A percentile compares a stretch with the other conserved stretches of the same genome.
These are phyloP conservation scores for Pristionchus mayeri DNA, from an alignment of 2,888 invertebrate genomes.

Conservation along the genomic window DNA sequence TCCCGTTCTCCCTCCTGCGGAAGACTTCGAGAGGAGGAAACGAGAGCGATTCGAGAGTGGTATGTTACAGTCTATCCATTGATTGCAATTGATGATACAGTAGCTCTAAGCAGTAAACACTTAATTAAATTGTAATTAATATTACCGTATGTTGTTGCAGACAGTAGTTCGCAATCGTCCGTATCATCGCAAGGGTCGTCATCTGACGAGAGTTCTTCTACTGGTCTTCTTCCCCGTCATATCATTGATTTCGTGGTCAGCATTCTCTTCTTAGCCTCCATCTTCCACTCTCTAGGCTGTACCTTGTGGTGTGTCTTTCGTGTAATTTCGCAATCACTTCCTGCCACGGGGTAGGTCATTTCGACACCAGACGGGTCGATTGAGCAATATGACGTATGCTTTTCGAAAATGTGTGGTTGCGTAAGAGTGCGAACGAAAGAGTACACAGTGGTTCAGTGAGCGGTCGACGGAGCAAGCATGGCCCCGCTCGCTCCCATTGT, in stretches of 20 bases:
- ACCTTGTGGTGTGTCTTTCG: constrained; percentile 20
- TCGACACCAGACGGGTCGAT: constrained; percentile 36
- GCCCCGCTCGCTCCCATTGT: background rate
- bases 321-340: constrained; percentile 24
- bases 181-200: background rate
- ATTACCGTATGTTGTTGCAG: background rate
- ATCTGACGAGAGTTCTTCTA: constrained; percentile 23
- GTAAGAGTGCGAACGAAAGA: constrained; percentile 1
- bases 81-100: background rate
- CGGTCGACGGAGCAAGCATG: background rate
- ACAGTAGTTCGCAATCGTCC: constrained; percentile 37
- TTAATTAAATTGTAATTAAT: no score
- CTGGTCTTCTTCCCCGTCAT: background rate
- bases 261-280: background rate
- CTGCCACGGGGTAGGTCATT: constrained; percentile 17
- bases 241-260: constrained; percentile 21
- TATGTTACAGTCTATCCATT: background rate
- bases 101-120: background rate
- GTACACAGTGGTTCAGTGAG: constrained; percentile 33
- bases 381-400: constrained; percentile 33
- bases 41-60: constrained; percentile 40
- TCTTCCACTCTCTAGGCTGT: background rate
- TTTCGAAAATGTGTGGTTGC: constrained; percentile 17
- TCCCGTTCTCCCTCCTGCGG: constrained; percentile 15
- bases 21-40: background rate